Base-by-base conservation (phyloP, 2,888 invertebrate genomes). In the Scelioninae gen. 1 region DNA sequence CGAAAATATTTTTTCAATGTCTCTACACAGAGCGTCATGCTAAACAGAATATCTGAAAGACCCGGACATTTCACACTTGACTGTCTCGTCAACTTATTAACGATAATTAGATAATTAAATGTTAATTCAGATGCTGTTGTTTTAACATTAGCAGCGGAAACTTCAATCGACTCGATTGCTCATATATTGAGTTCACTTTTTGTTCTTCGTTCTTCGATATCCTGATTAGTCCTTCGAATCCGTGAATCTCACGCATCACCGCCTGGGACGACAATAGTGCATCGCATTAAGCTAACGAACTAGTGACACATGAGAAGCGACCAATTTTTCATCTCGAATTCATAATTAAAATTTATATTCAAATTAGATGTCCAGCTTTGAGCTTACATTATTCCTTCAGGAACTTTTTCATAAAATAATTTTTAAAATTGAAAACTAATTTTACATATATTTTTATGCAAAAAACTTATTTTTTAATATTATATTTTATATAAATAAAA, bases 1-100 rank as follows among this genome's bases (percentile, higher is more conserved):
- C 45, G 55, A 51, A 62, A 47, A 55, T 23, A 60, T 40, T 63
- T 69, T 62, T 53, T 55, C 8, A 51, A 76, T 66, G 31, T 58
- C 49, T 49, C 45, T 49, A 66, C 49, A 9, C 43, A 7, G 13
- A 34, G 31, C 45, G 16, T 34, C n/a, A 63, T 45, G 45, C 38
- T 32, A 55, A 53, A 32, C 13, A 23, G 34, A 56, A 56, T 16
- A 47, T 16, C 8, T 62, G 62, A 62, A 72, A 43, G 53, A 29
- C 43, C 16, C 62, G 53, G 53, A 62, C 43, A 13, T 43, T 62
- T 62, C 58, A 9, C 51, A 11, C 51, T 15, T 16, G 7, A 16
- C 10, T 49, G 11, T 15, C 4, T 56, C 32, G 31, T 10, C 15
- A 49, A 49, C 63, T 63, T 63, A 49, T 49, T 49, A 63, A 40